Conservation (phyloP, 2,797 vertebrate species). For the Pyrocephalus nanus region DNA sequence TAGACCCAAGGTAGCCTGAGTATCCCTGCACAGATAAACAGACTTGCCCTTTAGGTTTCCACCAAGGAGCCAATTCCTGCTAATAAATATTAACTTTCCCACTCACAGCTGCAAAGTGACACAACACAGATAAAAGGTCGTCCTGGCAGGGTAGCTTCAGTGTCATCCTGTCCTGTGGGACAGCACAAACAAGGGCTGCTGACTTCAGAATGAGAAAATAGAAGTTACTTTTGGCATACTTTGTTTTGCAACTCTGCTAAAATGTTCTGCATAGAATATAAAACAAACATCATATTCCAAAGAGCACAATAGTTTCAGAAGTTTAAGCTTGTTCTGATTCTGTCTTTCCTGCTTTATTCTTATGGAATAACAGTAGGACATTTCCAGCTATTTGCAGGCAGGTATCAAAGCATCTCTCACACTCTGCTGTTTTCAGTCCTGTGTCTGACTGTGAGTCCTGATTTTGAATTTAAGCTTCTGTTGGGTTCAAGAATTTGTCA, state of each 20-base stretch:
- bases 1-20: background rate
- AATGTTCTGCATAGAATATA: background rate
- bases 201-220: background rate
- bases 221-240: background rate
- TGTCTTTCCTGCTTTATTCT: background rate
- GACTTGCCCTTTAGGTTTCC: background rate
- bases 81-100: background rate
- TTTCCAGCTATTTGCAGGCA: background rate
- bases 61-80: background rate
- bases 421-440: background rate
- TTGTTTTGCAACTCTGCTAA: background rate
- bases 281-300: background rate
- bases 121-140: accelerated
- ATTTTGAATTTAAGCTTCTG: background rate
- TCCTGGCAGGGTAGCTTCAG: background rate
- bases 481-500: background rate
- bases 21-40: background rate
- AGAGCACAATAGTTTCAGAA: background rate
- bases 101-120: background rate
- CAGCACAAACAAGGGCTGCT: background rate
- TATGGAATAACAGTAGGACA: accelerated
- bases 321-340: background rate
- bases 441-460: background rate
- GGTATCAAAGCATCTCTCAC: background rate
- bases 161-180: background rate